A percentile compares a stretch with the other conserved stretches of the same genome.
Conservation (phyloP, 2,113 vertebrate genomes). For the Centropus bengalensis region DNA sequence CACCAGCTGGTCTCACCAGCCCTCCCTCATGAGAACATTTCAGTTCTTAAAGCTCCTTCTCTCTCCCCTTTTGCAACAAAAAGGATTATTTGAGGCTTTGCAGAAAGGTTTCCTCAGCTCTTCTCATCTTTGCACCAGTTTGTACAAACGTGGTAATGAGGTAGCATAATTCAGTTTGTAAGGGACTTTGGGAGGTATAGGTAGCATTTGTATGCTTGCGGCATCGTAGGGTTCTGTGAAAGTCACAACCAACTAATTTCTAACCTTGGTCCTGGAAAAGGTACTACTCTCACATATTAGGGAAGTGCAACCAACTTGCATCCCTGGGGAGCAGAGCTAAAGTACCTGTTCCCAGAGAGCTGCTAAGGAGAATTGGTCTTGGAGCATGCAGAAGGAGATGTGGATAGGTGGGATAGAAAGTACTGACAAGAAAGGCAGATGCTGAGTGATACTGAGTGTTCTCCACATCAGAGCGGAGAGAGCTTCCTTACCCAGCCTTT, state of each 20-base stretch:
- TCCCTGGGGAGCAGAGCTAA: background rate
- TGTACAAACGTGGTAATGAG: background rate
- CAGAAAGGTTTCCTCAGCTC: background rate
- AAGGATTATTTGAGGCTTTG: background rate
- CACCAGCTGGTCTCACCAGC: background rate
- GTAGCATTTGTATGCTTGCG: background rate
- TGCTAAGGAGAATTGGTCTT: background rate
- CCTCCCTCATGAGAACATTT: background rate
- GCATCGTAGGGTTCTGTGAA: background rate
- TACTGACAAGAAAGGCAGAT: background rate
- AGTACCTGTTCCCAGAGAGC: background rate
- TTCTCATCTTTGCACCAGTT: background rate
- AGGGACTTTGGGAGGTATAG: background rate
- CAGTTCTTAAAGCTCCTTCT: background rate
- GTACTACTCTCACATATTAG: background rate
- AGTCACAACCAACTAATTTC: background rate
- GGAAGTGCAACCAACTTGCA: rapidly evolving
- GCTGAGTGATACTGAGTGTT: background rate
- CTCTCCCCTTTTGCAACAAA: background rate
- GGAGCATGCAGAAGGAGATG: background rate
- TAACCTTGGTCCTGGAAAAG: background rate
- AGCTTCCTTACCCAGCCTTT: background rate
- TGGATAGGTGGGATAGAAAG: background rate
- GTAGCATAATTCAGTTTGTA: background rate
- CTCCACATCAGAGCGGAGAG: background rate